Evolutionary conservation across 53 echinoderm and acorn worm species (phyloP).

Genomic region (Luidia sarsii): DNA sequence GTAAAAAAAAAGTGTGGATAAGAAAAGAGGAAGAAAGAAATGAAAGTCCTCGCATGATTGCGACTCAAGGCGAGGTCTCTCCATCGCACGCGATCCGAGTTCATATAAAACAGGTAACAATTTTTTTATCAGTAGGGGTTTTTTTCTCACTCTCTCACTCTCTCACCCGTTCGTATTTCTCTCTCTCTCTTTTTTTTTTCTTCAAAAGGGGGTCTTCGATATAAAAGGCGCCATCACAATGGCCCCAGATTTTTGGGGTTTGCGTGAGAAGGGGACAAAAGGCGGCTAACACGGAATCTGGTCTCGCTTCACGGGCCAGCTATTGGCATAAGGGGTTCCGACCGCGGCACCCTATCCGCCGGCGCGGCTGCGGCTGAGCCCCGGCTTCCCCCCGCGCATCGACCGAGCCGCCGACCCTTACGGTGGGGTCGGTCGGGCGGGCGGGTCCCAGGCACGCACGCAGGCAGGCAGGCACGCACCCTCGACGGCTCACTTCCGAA

Average conservation of each 20-base stretch:
- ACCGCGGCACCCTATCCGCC: no score
- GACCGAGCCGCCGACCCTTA: no score
- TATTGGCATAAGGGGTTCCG: no score
- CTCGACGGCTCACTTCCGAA: no score
- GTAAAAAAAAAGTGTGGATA: neutral
- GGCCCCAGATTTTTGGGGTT: conserved; percentile 44
- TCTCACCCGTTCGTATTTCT: no score
- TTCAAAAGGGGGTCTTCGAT: conserved; percentile 41
- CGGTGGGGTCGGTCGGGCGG: no score
- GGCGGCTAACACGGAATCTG: conserved; percentile 29
- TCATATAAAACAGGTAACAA: conserved; percentile 47
- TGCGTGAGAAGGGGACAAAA: conserved; percentile 55
- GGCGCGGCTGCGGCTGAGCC: no score
- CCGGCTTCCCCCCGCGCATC: no score
- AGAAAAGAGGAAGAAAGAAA: neutral
- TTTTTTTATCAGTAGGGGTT: conserved; percentile 37
- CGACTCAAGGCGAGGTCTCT: conserved; percentile 6
- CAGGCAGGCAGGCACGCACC: no score
- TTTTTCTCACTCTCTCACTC: neutral
- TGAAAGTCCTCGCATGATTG: neutral
- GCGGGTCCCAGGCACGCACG: no score
- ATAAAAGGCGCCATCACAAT: conserved; percentile 45
- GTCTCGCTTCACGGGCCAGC: conserved; percentile 30
- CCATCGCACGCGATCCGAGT: conserved; percentile 45
- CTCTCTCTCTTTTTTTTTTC: no score